These are phyloP conservation scores for Clamator glandarius DNA, from an alignment of 2,797 vertebrate species.

Conservation along the genomic window DNA sequence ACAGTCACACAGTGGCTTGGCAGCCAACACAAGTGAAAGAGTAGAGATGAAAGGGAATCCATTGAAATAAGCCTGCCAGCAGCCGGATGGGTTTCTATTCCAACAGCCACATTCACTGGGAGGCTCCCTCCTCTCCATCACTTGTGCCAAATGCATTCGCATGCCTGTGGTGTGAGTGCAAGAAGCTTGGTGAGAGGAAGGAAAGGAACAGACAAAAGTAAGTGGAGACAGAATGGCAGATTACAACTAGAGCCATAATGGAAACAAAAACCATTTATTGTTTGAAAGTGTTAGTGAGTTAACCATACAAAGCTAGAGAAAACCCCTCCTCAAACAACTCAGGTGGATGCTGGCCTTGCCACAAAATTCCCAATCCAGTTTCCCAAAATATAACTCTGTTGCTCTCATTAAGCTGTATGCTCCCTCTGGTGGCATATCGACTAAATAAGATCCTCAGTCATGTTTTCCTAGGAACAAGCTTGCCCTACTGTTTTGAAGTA, in stretches of 20 bases:
- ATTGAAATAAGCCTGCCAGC: conserved; percentile 34
- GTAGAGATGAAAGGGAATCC: conserved; percentile 36
- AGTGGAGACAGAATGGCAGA: background rate
- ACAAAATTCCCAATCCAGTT: background rate
- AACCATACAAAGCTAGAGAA: background rate
- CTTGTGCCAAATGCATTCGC: conserved; percentile 52
- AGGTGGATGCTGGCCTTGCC: background rate
- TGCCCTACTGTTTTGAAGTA: background rate
- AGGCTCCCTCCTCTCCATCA: background rate
- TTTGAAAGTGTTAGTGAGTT: background rate
- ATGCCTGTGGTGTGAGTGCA: background rate
- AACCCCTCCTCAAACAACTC: background rate
- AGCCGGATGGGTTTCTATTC: conserved; percentile 45
- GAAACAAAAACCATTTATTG: background rate
- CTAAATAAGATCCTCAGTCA: background rate
- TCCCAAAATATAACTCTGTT: background rate
- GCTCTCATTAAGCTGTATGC: background rate
- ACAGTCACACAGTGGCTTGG: conserved; percentile 36
- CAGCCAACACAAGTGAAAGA: background rate
- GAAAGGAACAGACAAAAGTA: conserved; percentile 15
- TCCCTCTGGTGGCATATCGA: conserved; percentile 43
- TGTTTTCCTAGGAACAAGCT: background rate
- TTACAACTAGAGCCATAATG: background rate
- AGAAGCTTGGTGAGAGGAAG: conserved; percentile 6
- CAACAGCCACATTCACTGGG: background rate